These are phyloP conservation scores for Chloropsis hardwickii DNA, from an alignment of 2,113 vertebrate genomes.

Conservation along the genomic window DNA sequence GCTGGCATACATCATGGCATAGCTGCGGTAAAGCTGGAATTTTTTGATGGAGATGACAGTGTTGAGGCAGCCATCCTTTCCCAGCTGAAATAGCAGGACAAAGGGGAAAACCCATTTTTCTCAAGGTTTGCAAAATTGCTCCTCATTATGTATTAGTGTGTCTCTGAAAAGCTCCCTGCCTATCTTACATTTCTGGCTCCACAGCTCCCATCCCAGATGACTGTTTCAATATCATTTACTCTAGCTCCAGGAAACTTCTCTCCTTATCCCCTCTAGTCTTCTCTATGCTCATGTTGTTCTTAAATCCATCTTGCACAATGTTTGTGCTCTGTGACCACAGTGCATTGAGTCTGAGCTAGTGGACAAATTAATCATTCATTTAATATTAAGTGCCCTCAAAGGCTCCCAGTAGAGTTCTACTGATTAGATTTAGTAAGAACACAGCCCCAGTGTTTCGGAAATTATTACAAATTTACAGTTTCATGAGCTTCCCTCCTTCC, in stretches of 20 bases:
- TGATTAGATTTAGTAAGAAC: neutral
- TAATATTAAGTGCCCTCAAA: neutral
- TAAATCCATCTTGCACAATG: neutral
- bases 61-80: slow-evolving; percentile 59
- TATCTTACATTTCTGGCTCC: neutral
- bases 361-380: neutral
- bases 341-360: neutral
- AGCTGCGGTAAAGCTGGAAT: slow-evolving; percentile 56
- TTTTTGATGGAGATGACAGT: slow-evolving; percentile 32
- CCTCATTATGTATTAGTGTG: neutral
- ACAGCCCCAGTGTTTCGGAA: neutral
- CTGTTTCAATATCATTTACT: neutral
- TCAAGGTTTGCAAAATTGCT: neutral
- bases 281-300: neutral
- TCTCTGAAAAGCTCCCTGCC: neutral
- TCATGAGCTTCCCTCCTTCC: neutral
- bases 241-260: neutral
- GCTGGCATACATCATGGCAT: slow-evolving; percentile 1
- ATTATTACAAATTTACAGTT: neutral
- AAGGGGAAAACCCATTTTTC: neutral
- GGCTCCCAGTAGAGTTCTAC: neutral
- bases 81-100: slow-evolving; percentile 58
- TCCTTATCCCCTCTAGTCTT: neutral
- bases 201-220: neutral
- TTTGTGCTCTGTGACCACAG: neutral